Percentiles rank a stretch among this genome's conserved stretches.
phyloP scores from a whole-genome alignment of 2,113 vertebrate genomes.

The Balaeniceps rex region DNA sequence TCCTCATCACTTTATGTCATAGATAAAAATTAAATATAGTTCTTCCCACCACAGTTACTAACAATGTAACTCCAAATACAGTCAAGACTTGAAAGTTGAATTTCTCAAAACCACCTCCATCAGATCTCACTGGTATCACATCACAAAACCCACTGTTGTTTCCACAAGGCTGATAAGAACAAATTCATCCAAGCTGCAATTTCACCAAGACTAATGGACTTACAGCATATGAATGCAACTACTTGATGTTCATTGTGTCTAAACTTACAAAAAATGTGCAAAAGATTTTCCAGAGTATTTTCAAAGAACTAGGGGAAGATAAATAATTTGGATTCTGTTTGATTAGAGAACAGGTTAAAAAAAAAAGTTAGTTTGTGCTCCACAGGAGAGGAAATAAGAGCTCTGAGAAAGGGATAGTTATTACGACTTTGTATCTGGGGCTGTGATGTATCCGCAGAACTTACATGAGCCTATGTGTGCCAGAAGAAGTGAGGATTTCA shows the following conservation, averaged over 20 bases:
- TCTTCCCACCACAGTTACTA: neutral
- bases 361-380: neutral
- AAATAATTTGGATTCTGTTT: neutral
- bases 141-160: neutral
- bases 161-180: neutral
- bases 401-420: neutral
- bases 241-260: neutral
- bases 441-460: fast-evolving
- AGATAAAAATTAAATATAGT: neutral
- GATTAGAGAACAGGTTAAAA: neutral
- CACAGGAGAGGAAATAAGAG: neutral
- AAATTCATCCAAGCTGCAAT: neutral
- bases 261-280: neutral
- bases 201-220: neutral
- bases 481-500: neutral
- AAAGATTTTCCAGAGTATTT: neutral
- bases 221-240: neutral
- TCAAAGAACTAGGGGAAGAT: neutral
- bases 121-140: neutral
- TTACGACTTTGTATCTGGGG: neutral
- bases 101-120: neutral
- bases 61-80: neutral
- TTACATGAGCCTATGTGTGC: neutral
- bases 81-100: neutral
- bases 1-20: neutral